Percentiles rank a stretch among this genome's conserved stretches.
phyloP scores from a whole-genome alignment of 2,113 vertebrate genomes.

The Melanotaenia duboulayi region DNA sequence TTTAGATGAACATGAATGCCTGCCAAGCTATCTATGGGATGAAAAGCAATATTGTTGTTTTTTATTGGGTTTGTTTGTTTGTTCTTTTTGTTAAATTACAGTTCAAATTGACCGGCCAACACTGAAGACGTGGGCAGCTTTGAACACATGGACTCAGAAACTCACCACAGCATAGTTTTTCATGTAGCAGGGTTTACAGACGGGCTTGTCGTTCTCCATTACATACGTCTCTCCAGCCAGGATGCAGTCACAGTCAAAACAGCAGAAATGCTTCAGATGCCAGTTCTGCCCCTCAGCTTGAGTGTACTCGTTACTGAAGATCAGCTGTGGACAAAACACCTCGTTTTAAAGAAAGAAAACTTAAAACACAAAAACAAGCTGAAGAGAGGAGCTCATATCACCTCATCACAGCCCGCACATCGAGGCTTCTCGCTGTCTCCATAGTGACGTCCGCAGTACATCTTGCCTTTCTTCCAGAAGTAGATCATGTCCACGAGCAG shows the following conservation, averaged over 20 bases:
- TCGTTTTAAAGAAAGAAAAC: no score
- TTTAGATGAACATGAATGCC: no score
- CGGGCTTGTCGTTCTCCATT: constrained; percentile 92
- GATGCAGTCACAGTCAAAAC: constrained; percentile 95
- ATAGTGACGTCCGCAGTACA: constrained; percentile 98
- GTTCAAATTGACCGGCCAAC: no score
- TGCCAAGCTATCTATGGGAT: no score
- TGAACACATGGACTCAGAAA: background rate
- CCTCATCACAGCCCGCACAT: constrained; percentile 98
- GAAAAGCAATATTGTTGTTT: no score
- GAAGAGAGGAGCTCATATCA: constrained; percentile 39
- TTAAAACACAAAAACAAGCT: no score
- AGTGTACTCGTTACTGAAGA: constrained; percentile 98
- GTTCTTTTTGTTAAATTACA: no score
- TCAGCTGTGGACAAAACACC: constrained; percentile 82
- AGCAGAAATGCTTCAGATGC: constrained; percentile 99
- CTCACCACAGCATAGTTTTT: constrained; percentile 93
- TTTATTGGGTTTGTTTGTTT: no score
- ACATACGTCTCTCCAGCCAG: constrained; percentile 95
- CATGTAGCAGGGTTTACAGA: constrained; percentile 96
- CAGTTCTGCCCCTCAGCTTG: constrained; percentile 95
- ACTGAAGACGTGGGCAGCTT: no score
- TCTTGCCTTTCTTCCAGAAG: constrained; percentile 95
- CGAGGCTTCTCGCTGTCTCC: constrained; percentile 98
- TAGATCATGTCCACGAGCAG: constrained; percentile 99